These are phyloP conservation scores for Cryptoblepharus egeriae DNA, from an alignment of 2,797 vertebrate species.

Conservation along the genomic window DNA sequence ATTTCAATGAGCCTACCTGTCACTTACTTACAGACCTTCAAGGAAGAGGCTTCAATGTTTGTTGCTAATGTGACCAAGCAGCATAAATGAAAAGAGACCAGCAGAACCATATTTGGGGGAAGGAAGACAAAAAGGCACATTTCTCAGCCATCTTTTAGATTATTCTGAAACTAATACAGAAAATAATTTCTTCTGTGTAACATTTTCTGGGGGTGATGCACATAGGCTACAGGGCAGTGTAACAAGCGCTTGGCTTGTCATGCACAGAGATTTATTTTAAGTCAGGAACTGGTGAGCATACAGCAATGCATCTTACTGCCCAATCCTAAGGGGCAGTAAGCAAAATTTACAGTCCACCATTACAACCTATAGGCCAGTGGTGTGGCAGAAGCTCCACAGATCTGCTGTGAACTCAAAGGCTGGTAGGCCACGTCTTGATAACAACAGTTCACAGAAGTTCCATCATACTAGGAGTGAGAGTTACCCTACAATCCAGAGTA, in stretches of 20 bases:
- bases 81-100: no score
- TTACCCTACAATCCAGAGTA: no score
- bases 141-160: background rate
- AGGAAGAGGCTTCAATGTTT: background rate
- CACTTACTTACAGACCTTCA: background rate
- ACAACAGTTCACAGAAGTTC: no score
- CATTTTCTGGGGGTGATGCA: background rate
- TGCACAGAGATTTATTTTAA: background rate
- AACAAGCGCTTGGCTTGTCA: background rate
- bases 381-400: background rate
- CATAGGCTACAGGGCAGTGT: background rate
- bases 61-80: background rate
- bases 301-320: background rate
- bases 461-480: no score
- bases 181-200: background rate
- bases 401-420: no score
- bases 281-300: background rate
- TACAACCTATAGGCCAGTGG: background rate
- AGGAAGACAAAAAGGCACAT: background rate
- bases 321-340: no score
- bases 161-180: background rate
- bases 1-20: background rate
- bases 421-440: no score
- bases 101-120: background rate
- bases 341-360: background rate